phyloP scores from a whole-genome alignment of 2,797 vertebrate species.

The Lepidocolaptes lacrymiger region DNA sequence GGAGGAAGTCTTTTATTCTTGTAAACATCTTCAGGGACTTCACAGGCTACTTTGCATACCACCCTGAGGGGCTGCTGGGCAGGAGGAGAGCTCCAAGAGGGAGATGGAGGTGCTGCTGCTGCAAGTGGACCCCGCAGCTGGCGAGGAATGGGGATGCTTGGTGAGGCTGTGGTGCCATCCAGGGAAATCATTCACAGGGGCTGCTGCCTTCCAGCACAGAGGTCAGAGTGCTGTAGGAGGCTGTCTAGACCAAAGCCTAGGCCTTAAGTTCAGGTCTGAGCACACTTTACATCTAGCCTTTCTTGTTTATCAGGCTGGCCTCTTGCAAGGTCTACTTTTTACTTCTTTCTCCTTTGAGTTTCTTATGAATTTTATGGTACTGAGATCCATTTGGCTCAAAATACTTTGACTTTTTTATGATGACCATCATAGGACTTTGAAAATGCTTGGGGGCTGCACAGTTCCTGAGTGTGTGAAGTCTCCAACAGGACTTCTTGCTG shows the following conservation, averaged over 20 bases:
- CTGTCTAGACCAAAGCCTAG: background rate
- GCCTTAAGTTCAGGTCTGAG: background rate
- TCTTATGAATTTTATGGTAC: fast-evolving
- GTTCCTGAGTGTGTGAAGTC: background rate
- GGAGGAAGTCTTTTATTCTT: background rate
- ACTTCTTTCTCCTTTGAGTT: background rate
- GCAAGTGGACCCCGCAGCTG: background rate
- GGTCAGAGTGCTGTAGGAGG: background rate
- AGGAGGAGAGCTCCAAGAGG: background rate
- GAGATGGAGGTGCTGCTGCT: background rate
- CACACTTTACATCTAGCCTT: background rate
- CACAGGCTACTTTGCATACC: background rate
- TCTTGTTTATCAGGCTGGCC: background rate
- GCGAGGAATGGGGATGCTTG: background rate
- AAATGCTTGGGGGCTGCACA: background rate
- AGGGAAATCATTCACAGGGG: background rate
- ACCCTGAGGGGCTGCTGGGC: fast-evolving
- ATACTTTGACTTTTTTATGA: background rate
- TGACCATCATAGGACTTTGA: background rate
- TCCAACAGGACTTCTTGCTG: background rate
- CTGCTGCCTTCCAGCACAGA: background rate
- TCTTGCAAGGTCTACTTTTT: background rate
- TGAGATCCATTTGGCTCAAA: background rate
- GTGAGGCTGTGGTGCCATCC: background rate
- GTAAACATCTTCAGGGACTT: background rate